A percentile compares a stretch with the other conserved stretches of the same genome.
phyloP scores from a whole-genome alignment of 2,113 vertebrate species.

The Microcebus jonahi region DNA sequence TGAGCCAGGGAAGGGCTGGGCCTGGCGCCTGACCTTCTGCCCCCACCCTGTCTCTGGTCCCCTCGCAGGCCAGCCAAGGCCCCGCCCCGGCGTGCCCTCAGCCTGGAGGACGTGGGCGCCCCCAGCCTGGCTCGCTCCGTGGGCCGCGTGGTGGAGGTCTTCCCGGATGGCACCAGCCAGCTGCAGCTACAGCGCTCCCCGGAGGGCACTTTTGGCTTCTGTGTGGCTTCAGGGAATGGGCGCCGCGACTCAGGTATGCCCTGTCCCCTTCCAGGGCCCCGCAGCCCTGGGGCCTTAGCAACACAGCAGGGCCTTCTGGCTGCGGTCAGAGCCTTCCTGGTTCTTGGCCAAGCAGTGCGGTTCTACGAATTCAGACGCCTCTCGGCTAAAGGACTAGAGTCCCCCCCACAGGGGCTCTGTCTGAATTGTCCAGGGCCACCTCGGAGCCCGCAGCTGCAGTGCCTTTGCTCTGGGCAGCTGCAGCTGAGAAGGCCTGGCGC shows the following conservation, averaged over 20 bases:
- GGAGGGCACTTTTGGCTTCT: conserved; percentile 91
- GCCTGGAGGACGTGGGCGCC: conserved; percentile 88
- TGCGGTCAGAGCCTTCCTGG: background rate
- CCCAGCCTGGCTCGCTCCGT: conserved; percentile 85
- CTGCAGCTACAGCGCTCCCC: conserved; percentile 91
- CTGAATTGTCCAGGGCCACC: background rate
- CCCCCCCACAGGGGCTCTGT: background rate
- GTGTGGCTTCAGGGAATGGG: conserved; percentile 92
- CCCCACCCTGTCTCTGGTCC: background rate
- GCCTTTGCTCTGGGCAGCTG: background rate
- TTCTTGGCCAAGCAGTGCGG: background rate
- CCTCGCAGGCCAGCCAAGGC: conserved; percentile 64
- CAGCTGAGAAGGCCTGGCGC: background rate
- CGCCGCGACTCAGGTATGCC: conserved; percentile 92
- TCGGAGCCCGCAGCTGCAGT: background rate
- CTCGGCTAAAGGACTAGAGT: background rate
- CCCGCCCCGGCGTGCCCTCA: conserved; percentile 81
- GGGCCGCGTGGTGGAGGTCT: conserved; percentile 90
- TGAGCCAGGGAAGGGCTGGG: background rate
- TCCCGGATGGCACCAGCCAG: conserved; percentile 92
- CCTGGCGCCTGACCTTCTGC: background rate
- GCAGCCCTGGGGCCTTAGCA: background rate
- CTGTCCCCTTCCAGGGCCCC: background rate
- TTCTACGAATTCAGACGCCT: background rate
- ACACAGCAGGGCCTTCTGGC: background rate